Evolutionary conservation across 1,140 invertebrate species (phyloP).

Genomic region (Nixonia krombeini): DNA sequence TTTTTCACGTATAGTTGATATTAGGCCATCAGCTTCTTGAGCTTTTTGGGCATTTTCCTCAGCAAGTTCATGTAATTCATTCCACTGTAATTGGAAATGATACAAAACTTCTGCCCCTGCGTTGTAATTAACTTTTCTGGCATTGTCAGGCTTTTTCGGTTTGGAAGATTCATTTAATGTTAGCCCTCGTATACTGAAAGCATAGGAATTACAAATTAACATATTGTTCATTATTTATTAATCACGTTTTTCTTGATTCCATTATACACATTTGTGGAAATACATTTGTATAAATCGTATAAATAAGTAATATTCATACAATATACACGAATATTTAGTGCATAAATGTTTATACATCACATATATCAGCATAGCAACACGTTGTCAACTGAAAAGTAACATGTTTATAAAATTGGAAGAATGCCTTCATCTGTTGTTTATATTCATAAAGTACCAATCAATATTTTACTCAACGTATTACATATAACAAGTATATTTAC

Average conservation of each 20-base stretch:
- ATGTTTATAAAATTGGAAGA: neutral
- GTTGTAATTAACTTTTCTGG: conserved; percentile 70
- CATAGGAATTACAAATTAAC: conserved; percentile 5
- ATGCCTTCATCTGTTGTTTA: neutral
- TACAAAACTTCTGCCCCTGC: conserved; percentile 75
- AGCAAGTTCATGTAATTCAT: conserved; percentile 75
- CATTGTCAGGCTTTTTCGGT: conserved; percentile 51
- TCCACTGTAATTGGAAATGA: conserved; percentile 78
- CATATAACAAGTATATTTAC: neutral
- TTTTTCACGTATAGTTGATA: conserved; percentile 72
- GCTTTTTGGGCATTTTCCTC: conserved; percentile 77
- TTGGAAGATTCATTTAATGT: conserved; percentile 56
- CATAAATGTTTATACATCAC: no score
- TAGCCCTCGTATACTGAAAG: conserved; percentile 63
- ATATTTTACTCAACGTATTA: conserved; percentile 4
- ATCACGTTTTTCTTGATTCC: neutral
- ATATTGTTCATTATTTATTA: neutral
- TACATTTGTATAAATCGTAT: no score
- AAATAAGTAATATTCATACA: neutral
- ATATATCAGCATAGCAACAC: no score
- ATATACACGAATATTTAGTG: no score
- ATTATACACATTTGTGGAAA: neutral
- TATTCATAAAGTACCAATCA: conserved; percentile 15
- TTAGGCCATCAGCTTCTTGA: conserved; percentile 74
- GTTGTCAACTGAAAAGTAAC: no score